These are phyloP conservation scores for Trachelus iudaicus DNA, from an alignment of 2,888 invertebrate genomes.

Conservation along the genomic window DNA sequence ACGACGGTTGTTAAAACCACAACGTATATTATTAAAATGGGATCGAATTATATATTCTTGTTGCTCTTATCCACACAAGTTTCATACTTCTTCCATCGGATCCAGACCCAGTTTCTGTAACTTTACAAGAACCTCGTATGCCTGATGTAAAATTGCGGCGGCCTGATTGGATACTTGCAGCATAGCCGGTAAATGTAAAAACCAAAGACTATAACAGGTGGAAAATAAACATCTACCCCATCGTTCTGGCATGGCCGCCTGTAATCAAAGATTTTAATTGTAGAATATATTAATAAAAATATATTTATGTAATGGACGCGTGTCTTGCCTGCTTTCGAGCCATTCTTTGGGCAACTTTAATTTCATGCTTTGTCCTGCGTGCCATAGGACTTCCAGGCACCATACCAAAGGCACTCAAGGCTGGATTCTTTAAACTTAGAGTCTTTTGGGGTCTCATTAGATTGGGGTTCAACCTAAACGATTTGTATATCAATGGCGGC, in stretches of 20 bases:
- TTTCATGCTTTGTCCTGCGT: conserved; percentile 93
- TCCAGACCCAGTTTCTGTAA: conserved; percentile 86
- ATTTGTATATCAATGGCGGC: conserved; percentile 66
- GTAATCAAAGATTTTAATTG: conserved; percentile 25
- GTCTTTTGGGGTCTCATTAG: conserved; percentile 67
- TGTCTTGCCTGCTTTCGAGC: conserved; percentile 69
- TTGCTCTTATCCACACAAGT: background rate
- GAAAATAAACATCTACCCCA: conserved; percentile 93
- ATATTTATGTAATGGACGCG: background rate
- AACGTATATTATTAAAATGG: background rate
- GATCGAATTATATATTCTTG: background rate
- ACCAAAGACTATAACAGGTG: conserved; percentile 94
- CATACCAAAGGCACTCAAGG: conserved; percentile 61
- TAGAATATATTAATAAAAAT: background rate
- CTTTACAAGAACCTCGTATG: conserved; percentile 87
- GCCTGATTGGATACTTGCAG: conserved; percentile 70
- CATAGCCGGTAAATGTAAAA: conserved; percentile 93
- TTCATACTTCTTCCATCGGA: conserved; percentile 86
- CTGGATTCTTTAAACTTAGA: conserved; percentile 54
- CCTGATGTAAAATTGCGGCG: conserved; percentile 66
- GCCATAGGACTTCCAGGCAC: conserved; percentile 91
- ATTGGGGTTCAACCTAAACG: conserved; percentile 73
- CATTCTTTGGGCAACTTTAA: conserved; percentile 88
- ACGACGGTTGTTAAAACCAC: background rate
- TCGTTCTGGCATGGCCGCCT: conserved; percentile 79